Conservation (phyloP, 2,113 vertebrate genomes). For the Mirounga angustirostris region DNA sequence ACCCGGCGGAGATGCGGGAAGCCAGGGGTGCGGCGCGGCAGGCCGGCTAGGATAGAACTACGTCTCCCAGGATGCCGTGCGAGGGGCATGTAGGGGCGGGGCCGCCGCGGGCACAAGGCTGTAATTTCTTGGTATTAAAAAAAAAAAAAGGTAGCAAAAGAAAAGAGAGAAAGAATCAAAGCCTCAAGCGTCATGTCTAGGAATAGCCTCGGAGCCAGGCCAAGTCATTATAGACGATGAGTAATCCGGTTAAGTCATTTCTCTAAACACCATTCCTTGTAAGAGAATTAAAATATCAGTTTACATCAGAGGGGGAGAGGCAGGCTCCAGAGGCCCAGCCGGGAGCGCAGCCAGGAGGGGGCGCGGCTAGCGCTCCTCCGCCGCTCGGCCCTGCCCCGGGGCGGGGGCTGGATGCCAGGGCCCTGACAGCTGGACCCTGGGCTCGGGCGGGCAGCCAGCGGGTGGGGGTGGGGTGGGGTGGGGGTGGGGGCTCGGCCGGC, state of each 20-base stretch:
- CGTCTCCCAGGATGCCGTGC: conserved; percentile 75
- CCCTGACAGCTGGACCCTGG: not conserved
- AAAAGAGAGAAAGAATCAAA: conserved; percentile 78
- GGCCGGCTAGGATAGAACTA: conserved; percentile 46
- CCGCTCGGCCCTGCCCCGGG: not conserved
- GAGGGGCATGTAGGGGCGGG: not conserved
- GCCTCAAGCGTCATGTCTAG: conserved; percentile 86
- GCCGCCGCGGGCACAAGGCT: not conserved
- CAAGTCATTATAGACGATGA: conserved; percentile 86
- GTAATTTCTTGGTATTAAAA: conserved; percentile 80
- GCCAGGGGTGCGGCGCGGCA: fast-evolving
- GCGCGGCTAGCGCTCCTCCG: not conserved
- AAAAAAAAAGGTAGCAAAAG: conserved; percentile 45
- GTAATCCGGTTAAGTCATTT: conserved; percentile 88
- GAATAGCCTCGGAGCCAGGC: conserved; percentile 84
- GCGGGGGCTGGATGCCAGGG: not conserved
- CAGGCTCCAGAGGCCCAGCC: not conserved
- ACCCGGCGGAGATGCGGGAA: fast-evolving
- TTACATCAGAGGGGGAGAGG: conserved; percentile 79
- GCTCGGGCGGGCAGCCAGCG: not conserved
- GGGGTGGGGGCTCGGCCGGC: not conserved
- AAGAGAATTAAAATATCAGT: conserved; percentile 85
- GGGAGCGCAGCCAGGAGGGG: conserved; percentile 33
- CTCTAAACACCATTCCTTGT: conserved; percentile 85
- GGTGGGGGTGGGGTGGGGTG: fast-evolving